A percentile compares a stretch with the other conserved stretches of the same genome.
These are phyloP conservation scores for Cisticola juncidis DNA, from an alignment of 2,113 vertebrate species.

Conservation along the genomic window DNA sequence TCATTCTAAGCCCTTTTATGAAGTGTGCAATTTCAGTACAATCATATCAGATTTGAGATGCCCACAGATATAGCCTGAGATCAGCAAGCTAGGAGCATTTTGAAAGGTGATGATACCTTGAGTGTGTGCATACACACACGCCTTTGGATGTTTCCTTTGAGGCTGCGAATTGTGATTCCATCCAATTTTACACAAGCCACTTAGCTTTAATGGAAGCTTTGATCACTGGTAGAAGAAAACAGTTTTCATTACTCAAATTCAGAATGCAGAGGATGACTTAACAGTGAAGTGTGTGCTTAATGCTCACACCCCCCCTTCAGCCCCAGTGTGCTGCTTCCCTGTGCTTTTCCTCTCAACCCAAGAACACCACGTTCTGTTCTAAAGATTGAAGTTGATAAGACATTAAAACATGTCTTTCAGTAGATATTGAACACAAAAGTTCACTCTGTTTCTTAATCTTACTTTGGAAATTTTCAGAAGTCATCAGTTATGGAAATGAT, in stretches of 20 bases:
- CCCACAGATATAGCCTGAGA: neutral
- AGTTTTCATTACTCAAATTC: neutral
- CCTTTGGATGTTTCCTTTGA: neutral
- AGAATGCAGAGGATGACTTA: neutral
- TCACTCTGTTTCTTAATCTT: neutral
- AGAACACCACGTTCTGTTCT: neutral
- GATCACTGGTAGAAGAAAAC: slow-evolving; percentile 14
- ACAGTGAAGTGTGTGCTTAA: neutral
- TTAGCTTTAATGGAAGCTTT: slow-evolving; percentile 50
- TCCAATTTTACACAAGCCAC: neutral
- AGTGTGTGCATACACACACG: rapidly evolving
- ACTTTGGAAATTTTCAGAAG: neutral
- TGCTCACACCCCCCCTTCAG: neutral
- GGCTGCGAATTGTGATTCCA: neutral
- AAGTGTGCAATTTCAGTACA: neutral
- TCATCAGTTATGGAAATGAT: neutral
- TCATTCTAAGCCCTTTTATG: neutral
- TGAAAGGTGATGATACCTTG: neutral
- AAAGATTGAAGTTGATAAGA: neutral
- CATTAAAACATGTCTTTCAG: neutral
- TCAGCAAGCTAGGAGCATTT: neutral
- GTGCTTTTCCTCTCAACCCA: neutral
- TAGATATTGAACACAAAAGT: neutral
- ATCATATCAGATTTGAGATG: neutral
- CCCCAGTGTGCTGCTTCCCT: neutral